A percentile compares a stretch with the other conserved stretches of the same genome.
These are phyloP conservation scores for Choreutis nemorana DNA, from an alignment of 2,888 invertebrate species.

Conservation along the genomic window DNA sequence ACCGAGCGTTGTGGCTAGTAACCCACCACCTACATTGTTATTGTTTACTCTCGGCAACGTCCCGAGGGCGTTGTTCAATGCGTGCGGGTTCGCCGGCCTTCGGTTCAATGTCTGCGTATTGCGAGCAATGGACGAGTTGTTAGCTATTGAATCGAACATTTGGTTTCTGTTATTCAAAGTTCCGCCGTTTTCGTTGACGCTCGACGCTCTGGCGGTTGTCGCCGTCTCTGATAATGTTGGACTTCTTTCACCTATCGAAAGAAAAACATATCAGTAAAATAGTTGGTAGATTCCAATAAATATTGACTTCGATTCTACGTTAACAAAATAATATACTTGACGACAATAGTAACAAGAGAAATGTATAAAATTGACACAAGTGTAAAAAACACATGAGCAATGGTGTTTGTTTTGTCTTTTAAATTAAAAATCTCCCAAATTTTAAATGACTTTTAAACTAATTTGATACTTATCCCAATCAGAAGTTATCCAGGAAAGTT, in stretches of 20 bases:
- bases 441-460: too few species aligned
- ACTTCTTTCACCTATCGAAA: constrained; percentile 80
- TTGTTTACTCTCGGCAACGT: constrained; percentile 53
- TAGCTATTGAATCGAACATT: constrained; percentile 29
- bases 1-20: constrained; percentile 46
- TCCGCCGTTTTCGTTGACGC: constrained; percentile 60
- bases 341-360: too few species aligned
- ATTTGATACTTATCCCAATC: too few species aligned
- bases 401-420: too few species aligned
- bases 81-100: constrained; percentile 35
- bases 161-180: constrained; percentile 37
- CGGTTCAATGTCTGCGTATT: constrained; percentile 54
- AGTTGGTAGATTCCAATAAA: too few species aligned
- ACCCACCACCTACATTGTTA: constrained; percentile 31
- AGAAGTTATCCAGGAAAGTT: too few species aligned
- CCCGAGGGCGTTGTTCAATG: constrained; percentile 51
- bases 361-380: too few species aligned
- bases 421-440: too few species aligned
- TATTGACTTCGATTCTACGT: too few species aligned
- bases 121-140: constrained; percentile 36
- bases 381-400: too few species aligned
- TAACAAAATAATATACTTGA: too few species aligned
- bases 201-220: constrained; percentile 82
- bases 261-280: too few species aligned
- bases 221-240: constrained; percentile 85